These are phyloP conservation scores for Enteromius viviparus DNA, from an alignment of 2,797 vertebrate species.

Conservation along the genomic window DNA sequence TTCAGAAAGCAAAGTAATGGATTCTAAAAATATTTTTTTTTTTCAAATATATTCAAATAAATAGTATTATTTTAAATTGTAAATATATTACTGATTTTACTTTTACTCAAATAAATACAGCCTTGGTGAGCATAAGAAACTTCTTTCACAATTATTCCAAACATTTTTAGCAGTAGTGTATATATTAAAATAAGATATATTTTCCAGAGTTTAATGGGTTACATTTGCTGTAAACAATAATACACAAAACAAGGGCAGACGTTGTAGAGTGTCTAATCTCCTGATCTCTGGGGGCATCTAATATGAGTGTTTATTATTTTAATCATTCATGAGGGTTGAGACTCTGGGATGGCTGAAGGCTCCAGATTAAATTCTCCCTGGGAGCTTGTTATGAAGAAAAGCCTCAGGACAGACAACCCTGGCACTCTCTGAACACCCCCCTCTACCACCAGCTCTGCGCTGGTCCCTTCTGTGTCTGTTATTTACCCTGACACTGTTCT, in stretches of 20 bases:
- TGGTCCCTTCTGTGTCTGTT: constrained; percentile 43
- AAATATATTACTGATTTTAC: background rate
- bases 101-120: background rate
- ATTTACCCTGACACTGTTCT: constrained; percentile 50
- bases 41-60: background rate
- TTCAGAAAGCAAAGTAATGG: background rate
- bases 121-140: background rate
- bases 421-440: constrained; percentile 37
- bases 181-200: background rate
- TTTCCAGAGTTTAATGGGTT: background rate
- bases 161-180: background rate
- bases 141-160: background rate
- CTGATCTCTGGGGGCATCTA: constrained; percentile 58
- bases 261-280: constrained; percentile 40
- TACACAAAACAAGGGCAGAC: constrained; percentile 36
- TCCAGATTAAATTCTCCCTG: constrained; percentile 63
- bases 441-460: constrained; percentile 3
- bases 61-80: background rate
- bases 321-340: constrained; percentile 66
- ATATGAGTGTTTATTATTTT: constrained; percentile 66
- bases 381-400: constrained; percentile 61
- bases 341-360: constrained; percentile 57
- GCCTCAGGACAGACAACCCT: constrained; percentile 57
- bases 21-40: background rate
- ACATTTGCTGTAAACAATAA: constrained; percentile 9